Evolutionary conservation across 2,888 invertebrate species (phyloP).

Genomic region (Cephus pygmeus): DNA sequence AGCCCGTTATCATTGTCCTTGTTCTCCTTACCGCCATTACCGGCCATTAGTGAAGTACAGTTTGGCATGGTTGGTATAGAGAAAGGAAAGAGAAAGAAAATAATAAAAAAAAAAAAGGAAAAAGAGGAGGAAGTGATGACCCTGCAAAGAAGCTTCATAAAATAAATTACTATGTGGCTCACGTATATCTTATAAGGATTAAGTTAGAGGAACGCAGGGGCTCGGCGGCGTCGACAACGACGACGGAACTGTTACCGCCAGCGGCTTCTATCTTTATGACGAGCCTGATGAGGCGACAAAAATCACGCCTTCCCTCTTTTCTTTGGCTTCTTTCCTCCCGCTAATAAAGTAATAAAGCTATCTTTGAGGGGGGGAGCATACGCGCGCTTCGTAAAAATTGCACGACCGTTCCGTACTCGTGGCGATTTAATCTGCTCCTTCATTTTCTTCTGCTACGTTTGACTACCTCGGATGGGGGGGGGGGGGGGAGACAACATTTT

Average conservation of each 20-base stretch:
- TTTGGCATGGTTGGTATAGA: background rate
- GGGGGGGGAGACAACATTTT: background rate
- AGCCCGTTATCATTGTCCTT: background rate
- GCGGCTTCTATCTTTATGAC: conserved; percentile 5
- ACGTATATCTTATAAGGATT: conserved; percentile 44
- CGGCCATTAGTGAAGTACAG: background rate
- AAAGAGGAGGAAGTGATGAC: conserved; percentile 39
- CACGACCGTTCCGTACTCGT: conserved; percentile 8
- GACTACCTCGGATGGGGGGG: too few species aligned
- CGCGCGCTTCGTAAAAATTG: background rate
- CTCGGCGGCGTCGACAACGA: background rate
- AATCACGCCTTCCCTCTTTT: conserved; percentile 10
- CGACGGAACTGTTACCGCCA: background rate
- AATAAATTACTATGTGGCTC: conserved; percentile 46
- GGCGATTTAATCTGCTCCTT: conserved; percentile 11
- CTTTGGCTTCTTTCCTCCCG: conserved; percentile 8
- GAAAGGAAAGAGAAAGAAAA: conserved; percentile 2
- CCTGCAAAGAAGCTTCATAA: conserved; percentile 37
- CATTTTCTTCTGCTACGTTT: background rate
- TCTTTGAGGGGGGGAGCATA: background rate
- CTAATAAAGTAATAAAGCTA: conserved; percentile 16
- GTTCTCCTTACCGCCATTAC: background rate
- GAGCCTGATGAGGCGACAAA: conserved; percentile 17
- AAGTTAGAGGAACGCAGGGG: conserved; percentile 27
- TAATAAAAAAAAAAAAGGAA: conserved; percentile 9